Conservation (phyloP, 1,140 invertebrate genomes). For the Cydia fagiglandana region DNA sequence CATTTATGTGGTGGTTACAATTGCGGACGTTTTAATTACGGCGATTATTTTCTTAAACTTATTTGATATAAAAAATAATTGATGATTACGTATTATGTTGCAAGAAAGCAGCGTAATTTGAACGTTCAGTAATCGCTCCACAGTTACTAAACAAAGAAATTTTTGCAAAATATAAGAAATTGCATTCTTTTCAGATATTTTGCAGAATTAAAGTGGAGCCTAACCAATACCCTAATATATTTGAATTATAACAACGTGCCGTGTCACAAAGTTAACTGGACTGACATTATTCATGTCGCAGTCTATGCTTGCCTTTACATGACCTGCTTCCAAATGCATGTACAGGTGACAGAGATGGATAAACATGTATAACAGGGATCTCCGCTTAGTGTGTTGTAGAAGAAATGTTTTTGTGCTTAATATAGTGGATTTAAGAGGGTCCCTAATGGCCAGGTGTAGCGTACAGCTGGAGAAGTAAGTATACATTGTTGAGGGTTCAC, state of each 20-base stretch:
- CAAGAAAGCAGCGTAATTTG: not conserved
- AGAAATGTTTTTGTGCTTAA: conserved; percentile 56
- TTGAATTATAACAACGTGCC: not conserved
- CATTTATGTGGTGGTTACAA: not conserved
- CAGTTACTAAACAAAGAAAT: not conserved
- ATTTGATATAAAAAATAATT: not conserved
- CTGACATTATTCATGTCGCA: conserved; percentile 6
- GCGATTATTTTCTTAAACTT: not conserved
- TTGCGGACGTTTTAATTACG: not conserved
- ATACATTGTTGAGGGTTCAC: conserved; percentile 69
- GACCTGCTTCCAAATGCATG: conserved; percentile 63
- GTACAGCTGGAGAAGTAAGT: conserved; percentile 53
- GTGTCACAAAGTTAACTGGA: not conserved
- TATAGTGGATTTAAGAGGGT: conserved; percentile 57
- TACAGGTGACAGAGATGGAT: conserved; percentile 61
- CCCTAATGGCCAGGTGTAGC: conserved; percentile 47
- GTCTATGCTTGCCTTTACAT: conserved; percentile 23
- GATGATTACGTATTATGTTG: not conserved
- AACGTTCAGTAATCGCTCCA: not conserved
- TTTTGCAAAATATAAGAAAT: too few relatives aligned
- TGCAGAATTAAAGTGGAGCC: not conserved
- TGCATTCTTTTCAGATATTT: not conserved
- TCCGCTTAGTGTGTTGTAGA: conserved; percentile 65
- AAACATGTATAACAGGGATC: conserved; percentile 47
- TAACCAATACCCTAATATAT: not conserved